A percentile compares a stretch with the other conserved stretches of the same genome.
Conservation (phyloP, 2,797 vertebrate species). For the Phaenicophaeus curvirostris region DNA sequence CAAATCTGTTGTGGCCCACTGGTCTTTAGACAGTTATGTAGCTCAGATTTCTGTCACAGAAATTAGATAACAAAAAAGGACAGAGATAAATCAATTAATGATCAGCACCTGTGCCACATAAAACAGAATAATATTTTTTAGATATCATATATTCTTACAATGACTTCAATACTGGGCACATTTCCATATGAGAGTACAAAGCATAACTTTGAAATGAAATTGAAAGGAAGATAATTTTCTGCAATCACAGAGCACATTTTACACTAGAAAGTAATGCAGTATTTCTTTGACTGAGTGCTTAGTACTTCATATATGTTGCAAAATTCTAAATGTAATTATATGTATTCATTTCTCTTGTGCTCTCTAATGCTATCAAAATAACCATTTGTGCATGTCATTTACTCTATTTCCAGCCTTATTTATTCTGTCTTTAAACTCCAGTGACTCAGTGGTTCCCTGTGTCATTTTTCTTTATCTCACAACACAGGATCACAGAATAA, state of each 20-base stretch:
- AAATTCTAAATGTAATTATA: constrained; percentile 56
- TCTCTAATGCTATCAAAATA: constrained; percentile 26
- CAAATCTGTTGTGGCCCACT: neutral
- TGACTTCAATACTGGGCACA: neutral
- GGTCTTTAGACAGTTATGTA: neutral
- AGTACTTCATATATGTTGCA: constrained; percentile 39
- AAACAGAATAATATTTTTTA: neutral
- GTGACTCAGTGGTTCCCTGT: neutral
- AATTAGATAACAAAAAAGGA: neutral
- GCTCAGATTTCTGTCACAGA: neutral
- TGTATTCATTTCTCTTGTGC: constrained; percentile 28
- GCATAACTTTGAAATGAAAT: constrained; percentile 27
- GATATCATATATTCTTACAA: neutral
- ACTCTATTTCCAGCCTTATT: neutral
- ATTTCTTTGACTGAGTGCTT: constrained; percentile 19
- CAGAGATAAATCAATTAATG: neutral
- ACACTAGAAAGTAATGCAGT: constrained; percentile 17
- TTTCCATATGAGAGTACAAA: constrained; percentile 38
- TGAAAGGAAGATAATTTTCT: constrained; percentile 52
- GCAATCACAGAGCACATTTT: constrained; percentile 47
- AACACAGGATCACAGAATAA: neutral
- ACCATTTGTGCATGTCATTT: constrained; percentile 40
- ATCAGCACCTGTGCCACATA: neutral
- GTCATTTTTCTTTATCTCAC: neutral
- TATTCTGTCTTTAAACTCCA: constrained; percentile 8